Evolutionary conservation across 2,113 vertebrate species (phyloP).

Genomic region (Carollia perspicillata): DNA sequence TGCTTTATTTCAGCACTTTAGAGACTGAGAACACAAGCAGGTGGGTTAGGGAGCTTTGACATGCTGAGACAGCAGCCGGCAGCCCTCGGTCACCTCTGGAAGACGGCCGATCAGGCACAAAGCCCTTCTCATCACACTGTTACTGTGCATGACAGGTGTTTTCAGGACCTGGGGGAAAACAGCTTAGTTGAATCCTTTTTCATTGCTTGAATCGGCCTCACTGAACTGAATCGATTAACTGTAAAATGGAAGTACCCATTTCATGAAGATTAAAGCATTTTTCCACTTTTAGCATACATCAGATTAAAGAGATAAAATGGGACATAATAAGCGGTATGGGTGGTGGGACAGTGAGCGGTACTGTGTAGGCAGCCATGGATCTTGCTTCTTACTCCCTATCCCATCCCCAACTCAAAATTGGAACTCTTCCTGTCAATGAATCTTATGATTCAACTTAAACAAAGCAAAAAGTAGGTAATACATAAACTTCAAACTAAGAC

Average conservation of each 20-base stretch:
- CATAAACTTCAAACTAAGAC: neutral
- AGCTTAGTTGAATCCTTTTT: constrained; percentile 42
- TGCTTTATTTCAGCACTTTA: neutral
- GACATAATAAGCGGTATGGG: neutral
- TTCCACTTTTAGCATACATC: neutral
- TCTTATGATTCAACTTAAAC: neutral
- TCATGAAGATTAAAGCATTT: constrained; percentile 56
- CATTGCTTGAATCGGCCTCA: constrained; percentile 26
- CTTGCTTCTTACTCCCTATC: neutral
- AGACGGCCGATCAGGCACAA: neutral
- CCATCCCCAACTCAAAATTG: neutral
- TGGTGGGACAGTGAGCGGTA: neutral
- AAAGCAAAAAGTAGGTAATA: neutral
- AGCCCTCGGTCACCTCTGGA: neutral
- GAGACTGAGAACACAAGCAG: neutral
- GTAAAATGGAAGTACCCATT: constrained; percentile 38
- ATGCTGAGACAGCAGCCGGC: neutral
- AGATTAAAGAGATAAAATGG: neutral
- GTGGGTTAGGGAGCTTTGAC: neutral
- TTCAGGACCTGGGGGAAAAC: neutral
- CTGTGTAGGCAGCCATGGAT: neutral
- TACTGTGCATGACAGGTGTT: neutral
- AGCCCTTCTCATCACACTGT: neutral
- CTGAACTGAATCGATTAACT: constrained; percentile 46
- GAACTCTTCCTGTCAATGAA: neutral